phyloP scores from a whole-genome alignment of 2,797 vertebrate species.

The Microhierax caerulescens region DNA sequence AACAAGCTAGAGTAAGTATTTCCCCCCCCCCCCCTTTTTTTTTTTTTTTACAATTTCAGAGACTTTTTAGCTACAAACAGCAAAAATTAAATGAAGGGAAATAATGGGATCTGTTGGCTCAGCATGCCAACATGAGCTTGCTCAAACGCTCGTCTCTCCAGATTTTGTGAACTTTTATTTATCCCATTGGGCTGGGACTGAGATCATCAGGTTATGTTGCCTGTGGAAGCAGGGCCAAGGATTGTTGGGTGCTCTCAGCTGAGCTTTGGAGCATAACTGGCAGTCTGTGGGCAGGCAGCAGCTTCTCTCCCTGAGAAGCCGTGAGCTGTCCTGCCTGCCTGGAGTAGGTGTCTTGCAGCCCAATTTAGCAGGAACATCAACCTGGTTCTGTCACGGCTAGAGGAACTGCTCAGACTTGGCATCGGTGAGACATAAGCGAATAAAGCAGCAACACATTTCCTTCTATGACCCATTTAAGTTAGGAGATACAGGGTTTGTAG shows the following conservation, averaged over 20 bases:
- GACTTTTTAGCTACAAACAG: not conserved
- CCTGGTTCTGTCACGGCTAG: not conserved
- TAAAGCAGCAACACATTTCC: not conserved
- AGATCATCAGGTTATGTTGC: not conserved
- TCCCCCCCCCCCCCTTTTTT: not conserved
- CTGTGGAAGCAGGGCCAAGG: not conserved
- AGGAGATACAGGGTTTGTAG: not conserved
- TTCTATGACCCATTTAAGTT: not conserved
- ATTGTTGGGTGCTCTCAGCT: not conserved
- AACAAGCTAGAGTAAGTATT: not conserved
- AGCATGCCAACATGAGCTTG: not conserved
- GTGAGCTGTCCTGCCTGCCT: not conserved
- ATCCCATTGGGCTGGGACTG: fast-evolving
- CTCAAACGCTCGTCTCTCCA: not conserved
- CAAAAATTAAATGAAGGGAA: not conserved
- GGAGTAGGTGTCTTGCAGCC: not conserved
- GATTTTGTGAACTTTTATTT: not conserved
- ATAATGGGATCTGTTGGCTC: fast-evolving
- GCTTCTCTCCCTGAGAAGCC: not conserved
- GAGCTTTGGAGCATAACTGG: not conserved
- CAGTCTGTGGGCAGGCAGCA: not conserved
- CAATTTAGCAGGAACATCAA: fast-evolving
- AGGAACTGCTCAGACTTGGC: not conserved
- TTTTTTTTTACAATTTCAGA: not conserved
- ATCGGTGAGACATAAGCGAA: fast-evolving